Base-by-base conservation (phyloP, 2,888 invertebrate genomes). In the Platycheirus albimanus region DNA sequence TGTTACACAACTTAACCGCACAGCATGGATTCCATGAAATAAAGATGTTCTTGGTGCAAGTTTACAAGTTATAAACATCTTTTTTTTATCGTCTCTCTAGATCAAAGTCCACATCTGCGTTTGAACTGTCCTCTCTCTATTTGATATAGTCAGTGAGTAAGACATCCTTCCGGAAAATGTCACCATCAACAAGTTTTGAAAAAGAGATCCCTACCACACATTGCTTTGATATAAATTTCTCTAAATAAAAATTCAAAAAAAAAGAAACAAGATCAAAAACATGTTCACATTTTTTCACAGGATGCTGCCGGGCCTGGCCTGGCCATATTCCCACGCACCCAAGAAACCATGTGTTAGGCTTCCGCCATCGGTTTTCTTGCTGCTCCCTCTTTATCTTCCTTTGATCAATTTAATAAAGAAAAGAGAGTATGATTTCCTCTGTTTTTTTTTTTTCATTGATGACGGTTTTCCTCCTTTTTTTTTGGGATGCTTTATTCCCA, bases 281-380 rank as follows among this genome's bases (percentile, higher is more conserved):
- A 56, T 54, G 61, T 38, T 56, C 54, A 38, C 43, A 61, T 19
- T 33, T 49, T 49, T 24, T 24, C 41, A 76, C 81, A 81, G 81
- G 81, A 81, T 81, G 70, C 45, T 61, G n/a, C n/a, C n/a, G n/a
- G 33, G 41, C 24, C 19, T 36, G 13, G 24, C 24, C 49, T 5
- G 33, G 24, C 24, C 54, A 71, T 77, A 81, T 81, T 81, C 81
- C 81, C 81, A 81, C 81, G 81, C 81, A 71, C 13, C 45, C 30
- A 41, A 43, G 30, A 45, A 15, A 47, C 76, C 41, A 70, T 64
- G 70, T 56, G 61, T 45, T 61, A 33, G 41, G 63, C 64, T 67
- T 38, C 52, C 41, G 52, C 28, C 17, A 24, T 49, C 41, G 19
- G 24, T 28, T 70, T 33, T 30, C 51, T 24, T 51, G 20, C 10